These are phyloP conservation scores for Dyspetes luteomarginatus DNA, from an alignment of 2,888 invertebrate genomes.

Conservation along the genomic window DNA sequence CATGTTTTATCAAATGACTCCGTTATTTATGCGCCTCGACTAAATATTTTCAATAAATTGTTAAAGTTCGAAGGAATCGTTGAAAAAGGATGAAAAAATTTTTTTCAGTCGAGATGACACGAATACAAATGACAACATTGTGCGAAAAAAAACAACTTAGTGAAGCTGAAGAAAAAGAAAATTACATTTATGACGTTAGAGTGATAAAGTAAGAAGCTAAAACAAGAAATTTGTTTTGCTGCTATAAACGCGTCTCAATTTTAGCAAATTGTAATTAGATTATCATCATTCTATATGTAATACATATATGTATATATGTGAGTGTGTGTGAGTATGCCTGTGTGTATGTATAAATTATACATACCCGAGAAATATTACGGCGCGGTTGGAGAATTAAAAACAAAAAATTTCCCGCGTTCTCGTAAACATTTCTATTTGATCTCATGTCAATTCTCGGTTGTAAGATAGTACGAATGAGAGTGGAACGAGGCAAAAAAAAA, in stretches of 20 bases:
- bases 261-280: conserved; percentile 60
- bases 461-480: conserved; percentile 49
- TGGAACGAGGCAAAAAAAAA: conserved; percentile 4
- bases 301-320: conserved; percentile 8
- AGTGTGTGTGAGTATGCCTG: conserved; percentile 24
- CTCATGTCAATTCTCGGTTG: conserved; percentile 66
- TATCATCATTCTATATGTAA: conserved; percentile 33
- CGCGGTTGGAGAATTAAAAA: conserved; percentile 35
- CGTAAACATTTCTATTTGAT: conserved; percentile 62
- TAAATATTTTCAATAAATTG: background rate
- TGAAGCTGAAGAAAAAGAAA: conserved; percentile 2
- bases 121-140: conserved; percentile 22
- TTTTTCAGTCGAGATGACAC: conserved; percentile 13
- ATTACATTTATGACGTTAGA: background rate
- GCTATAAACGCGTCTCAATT: conserved; percentile 25
- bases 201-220: background rate
- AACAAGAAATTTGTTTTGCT: conserved; percentile 29
- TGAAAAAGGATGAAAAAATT: background rate
- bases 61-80: background rate
- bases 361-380: conserved; percentile 49
- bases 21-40: conserved; percentile 19
- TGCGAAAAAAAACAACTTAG: conserved; percentile 10
- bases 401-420: conserved; percentile 36
- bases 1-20: conserved; percentile 34
- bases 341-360: conserved; percentile 47